These are phyloP conservation scores for Remorina albescens DNA, from an alignment of 2,797 vertebrate species.

Conservation along the genomic window DNA sequence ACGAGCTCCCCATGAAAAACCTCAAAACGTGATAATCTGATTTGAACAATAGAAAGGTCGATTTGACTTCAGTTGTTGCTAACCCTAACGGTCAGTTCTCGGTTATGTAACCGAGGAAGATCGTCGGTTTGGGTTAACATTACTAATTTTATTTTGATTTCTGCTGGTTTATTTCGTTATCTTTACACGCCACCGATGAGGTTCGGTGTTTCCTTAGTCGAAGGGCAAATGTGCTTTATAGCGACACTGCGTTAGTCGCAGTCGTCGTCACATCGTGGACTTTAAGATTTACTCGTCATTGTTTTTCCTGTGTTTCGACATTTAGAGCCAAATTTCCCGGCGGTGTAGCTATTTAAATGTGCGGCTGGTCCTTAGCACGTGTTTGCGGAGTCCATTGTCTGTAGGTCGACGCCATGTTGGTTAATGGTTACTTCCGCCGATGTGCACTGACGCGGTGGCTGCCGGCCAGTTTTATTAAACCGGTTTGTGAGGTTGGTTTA, in stretches of 20 bases:
- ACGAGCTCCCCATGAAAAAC: no score
- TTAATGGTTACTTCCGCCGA: slow-evolving; percentile 72
- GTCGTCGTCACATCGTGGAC: fast-evolving
- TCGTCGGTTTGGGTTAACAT: not conserved
- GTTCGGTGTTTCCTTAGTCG: not conserved
- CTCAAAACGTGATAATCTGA: not conserved
- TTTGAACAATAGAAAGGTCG: no score
- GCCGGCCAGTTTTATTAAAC: slow-evolving; percentile 4
- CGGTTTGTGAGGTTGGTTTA: not conserved
- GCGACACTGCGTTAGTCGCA: fast-evolving
- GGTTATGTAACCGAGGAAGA: not conserved
- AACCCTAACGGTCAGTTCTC: not conserved
- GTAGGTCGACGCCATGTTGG: slow-evolving; percentile 83
- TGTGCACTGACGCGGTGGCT: slow-evolving; percentile 37
- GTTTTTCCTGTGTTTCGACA: fast-evolving
- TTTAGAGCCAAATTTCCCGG: fast-evolving
- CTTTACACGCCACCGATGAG: not conserved
- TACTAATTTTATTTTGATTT: not conserved
- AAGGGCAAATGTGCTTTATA: fast-evolving
- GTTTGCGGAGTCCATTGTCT: slow-evolving; percentile 80
- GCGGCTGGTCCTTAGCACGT: slow-evolving; percentile 71
- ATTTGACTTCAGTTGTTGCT: not conserved
- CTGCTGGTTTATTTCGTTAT: fast-evolving
- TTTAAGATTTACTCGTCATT: not conserved
- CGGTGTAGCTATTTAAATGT: not conserved